phyloP scores from a whole-genome alignment of 2,888 invertebrate species.

The Biston betularia region DNA sequence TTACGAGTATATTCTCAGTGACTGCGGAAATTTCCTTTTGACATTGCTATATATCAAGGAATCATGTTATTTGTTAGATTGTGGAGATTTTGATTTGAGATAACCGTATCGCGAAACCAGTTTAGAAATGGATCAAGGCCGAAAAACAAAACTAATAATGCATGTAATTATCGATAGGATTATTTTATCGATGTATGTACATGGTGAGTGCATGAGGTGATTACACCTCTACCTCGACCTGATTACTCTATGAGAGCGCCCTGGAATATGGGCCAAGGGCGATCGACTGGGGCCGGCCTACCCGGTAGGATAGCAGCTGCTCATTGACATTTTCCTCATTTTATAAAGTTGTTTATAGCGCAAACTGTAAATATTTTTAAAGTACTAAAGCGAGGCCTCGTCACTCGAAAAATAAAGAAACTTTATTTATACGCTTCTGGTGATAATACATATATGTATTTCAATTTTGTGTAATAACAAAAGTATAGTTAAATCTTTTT shows the following conservation, averaged over 20 bases:
- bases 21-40: background rate
- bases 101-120: conserved; percentile 33
- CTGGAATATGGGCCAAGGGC: conserved; percentile 71
- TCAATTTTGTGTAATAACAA: background rate
- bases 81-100: conserved; percentile 18
- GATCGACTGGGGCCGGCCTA: conserved; percentile 52
- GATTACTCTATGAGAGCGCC: conserved; percentile 51
- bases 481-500: no score
- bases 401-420: conserved; percentile 21
- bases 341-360: conserved; percentile 34
- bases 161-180: conserved; percentile 53
- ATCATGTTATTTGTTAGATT: conserved; percentile 23
- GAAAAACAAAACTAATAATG: conserved; percentile 41
- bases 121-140: conserved; percentile 55
- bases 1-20: background rate
- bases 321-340: conserved; percentile 47
- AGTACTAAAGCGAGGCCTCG: conserved; percentile 13
- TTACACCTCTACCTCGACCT: conserved; percentile 54
- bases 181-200: conserved; percentile 49
- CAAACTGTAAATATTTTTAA: conserved; percentile 21
- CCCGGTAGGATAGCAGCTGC: conserved; percentile 53
- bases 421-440: conserved; percentile 1
- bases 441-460: background rate
- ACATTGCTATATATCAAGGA: background rate
- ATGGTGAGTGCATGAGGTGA: conserved; percentile 52